Evolutionary conservation across 2,888 invertebrate genomes (phyloP), one percentile per base, ranked within the genome.

Genomic region (Hedychridium roseum): DNA sequence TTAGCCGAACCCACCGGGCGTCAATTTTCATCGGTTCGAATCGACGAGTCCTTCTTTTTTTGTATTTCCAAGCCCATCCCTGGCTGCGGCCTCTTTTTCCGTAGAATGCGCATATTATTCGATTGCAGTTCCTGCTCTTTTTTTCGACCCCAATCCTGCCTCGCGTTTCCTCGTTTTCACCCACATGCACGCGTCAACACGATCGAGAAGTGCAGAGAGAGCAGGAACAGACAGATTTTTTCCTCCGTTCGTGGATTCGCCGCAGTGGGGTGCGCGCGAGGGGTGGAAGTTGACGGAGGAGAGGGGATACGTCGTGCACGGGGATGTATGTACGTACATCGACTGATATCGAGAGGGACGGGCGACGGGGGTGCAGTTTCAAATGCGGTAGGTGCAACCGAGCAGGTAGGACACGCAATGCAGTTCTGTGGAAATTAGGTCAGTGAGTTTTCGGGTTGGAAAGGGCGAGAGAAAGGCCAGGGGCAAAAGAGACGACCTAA

Each of bases 341-440:
- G 30, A 20, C n/a, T 41, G 28, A 17, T 23, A 43, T 34, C 30
- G 43, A 23, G 26, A 11, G 40, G 30, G 12, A 48, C 23, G 46
- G 40, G 40, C 27, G 34, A 34, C 17, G 44, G 21, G 37, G 15
- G 55, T 44, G 47, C 49, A 58, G 58, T 60, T 69, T 57, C 59
- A 60, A 60, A 69, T 61, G 62, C 64, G 56, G 56, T 60, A 60
- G 63, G 59, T 65, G 57, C 54, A 52, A 53, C 38, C 56, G 60
- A 52, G 44, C 66, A 64, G 64, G 59, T 68, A 68, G 63, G 64
- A 69, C 65, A 63, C 67, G 67, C 66, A 67, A 62, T 71, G 68
- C 65, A 66, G 69, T 59, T 64, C 57, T 53, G 37, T 42, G 39
- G 54, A 69, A 70, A 71, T 70, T 68, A 54, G 71, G 66, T 70